Percentiles rank a stretch among this genome's conserved stretches.
phyloP scores from a whole-genome alignment of 2,113 vertebrate species.

The Apodemus sylvaticus region DNA sequence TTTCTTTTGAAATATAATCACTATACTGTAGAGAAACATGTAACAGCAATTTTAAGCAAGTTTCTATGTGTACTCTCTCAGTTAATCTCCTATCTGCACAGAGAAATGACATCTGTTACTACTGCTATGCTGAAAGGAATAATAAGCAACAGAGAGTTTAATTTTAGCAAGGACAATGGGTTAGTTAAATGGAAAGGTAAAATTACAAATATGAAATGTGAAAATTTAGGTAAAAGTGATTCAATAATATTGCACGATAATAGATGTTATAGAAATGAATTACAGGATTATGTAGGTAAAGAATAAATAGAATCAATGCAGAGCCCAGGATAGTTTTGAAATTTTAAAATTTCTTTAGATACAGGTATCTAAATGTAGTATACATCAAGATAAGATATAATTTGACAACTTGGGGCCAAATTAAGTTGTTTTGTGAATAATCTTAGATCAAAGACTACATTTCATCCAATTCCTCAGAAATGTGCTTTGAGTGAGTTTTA shows the following conservation, averaged over 20 bases:
- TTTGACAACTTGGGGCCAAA: not conserved
- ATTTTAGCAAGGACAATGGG: slow-evolving; percentile 33
- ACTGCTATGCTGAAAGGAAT: not conserved
- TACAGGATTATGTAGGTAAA: not conserved
- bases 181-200: not conserved
- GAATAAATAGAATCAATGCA: not conserved
- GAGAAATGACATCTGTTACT: not conserved
- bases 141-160: not conserved
- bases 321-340: not conserved
- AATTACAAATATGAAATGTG: not conserved
- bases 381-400: not conserved
- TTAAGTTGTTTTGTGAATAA: not conserved
- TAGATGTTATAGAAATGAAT: not conserved
- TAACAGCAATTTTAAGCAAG: not conserved
- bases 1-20: not conserved
- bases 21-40: not conserved
- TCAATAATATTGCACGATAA: not conserved
- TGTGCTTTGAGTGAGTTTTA: not conserved
- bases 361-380: not conserved
- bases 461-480: not conserved
- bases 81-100: not conserved
- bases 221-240: not conserved
- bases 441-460: not conserved
- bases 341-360: not conserved
- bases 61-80: not conserved